These are phyloP conservation scores for Urocyon cinereoargenteus DNA, from an alignment of 2,797 vertebrate species.

Conservation along the genomic window DNA sequence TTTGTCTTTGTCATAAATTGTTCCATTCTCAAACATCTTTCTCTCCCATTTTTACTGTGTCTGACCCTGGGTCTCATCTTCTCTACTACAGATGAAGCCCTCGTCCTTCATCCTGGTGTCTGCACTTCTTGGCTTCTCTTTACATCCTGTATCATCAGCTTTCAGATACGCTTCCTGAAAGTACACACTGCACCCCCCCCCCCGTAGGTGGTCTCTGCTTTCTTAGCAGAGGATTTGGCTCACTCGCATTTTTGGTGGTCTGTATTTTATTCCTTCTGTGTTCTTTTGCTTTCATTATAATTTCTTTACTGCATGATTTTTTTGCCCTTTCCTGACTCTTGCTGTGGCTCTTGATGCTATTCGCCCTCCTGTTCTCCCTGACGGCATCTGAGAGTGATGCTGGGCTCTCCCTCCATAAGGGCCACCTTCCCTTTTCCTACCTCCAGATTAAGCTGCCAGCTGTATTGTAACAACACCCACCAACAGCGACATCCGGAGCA, in stretches of 20 bases:
- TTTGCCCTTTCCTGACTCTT: neutral
- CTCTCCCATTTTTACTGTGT: rapidly evolving
- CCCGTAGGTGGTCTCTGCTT: rapidly evolving
- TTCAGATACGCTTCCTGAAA: too few relatives aligned
- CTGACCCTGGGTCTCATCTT: too few relatives aligned
- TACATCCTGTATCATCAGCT: rapidly evolving
- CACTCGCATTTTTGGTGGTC: rapidly evolving
- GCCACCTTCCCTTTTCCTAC: neutral
- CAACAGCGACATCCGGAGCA: rapidly evolving
- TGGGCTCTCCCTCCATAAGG: neutral
- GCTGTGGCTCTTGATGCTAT: rapidly evolving
- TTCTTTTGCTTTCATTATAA: rapidly evolving
- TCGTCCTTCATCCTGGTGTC: rapidly evolving
- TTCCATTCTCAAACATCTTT: neutral
- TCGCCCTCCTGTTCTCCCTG: neutral
- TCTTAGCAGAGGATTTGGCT: rapidly evolving
- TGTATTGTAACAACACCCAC: neutral
- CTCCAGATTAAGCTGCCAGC: neutral
- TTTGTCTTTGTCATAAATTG: neutral
- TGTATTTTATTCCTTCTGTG: rapidly evolving
- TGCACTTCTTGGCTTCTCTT: rapidly evolving
- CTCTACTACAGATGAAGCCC: neutral
- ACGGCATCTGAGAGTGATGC: rapidly evolving
- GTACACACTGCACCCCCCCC: rapidly evolving
- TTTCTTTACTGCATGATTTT: rapidly evolving